These are phyloP conservation scores for Merluccius polli DNA, from an alignment of 2,797 vertebrate species.

Conservation along the genomic window DNA sequence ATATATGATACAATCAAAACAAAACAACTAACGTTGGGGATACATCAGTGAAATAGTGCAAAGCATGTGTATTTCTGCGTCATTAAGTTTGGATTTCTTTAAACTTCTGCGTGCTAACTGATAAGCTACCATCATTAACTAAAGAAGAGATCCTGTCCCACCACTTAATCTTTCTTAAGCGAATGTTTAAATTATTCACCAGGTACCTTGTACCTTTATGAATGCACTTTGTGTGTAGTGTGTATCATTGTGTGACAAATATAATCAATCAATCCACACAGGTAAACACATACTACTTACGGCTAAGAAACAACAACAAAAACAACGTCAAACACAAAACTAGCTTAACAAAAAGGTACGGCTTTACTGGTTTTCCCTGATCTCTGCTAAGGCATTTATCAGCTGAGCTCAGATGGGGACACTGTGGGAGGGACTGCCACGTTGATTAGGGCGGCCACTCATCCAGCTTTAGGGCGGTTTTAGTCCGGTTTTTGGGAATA, in stretches of 20 bases:
- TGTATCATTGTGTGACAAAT: not conserved
- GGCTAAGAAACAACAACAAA: not conserved
- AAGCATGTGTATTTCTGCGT: not conserved
- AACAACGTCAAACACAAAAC: slow-evolving; percentile 3
- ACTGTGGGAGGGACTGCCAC: slow-evolving; percentile 38
- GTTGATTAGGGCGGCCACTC: too few species aligned
- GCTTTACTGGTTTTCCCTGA: slow-evolving; percentile 28
- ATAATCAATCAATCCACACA: not conserved
- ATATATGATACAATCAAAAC: not conserved
- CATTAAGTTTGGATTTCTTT: not conserved
- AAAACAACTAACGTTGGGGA: not conserved
- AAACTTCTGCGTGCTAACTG: not conserved
- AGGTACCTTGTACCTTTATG: not conserved
- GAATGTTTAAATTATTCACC: not conserved
- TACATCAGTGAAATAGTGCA: not conserved
- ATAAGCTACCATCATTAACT: not conserved
- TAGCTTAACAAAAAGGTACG: slow-evolving; percentile 28
- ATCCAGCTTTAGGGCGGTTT: too few species aligned
- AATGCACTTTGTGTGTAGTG: not conserved
- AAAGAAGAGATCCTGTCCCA: not conserved
- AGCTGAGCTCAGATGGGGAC: slow-evolving; percentile 49
- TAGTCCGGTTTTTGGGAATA: too few species aligned
- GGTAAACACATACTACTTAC: not conserved
- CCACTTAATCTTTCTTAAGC: not conserved
- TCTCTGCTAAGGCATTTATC: slow-evolving; percentile 53